These are phyloP conservation scores for Anniella stebbinsi DNA, from an alignment of 2,797 vertebrate genomes.

Conservation along the genomic window DNA sequence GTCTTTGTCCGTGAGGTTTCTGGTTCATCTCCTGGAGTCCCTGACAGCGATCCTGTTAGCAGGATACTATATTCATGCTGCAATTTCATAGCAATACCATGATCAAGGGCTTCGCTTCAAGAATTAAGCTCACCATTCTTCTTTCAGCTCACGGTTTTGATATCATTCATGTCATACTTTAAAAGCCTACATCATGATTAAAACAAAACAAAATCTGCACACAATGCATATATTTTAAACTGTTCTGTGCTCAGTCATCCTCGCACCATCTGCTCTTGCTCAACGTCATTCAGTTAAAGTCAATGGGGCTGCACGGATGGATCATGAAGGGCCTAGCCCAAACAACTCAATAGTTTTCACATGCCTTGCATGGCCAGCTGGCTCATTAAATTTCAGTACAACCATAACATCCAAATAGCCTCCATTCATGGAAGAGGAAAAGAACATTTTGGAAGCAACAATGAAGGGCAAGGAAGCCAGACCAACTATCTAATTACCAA, in stretches of 20 bases:
- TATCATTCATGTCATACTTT: not conserved
- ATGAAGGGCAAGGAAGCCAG: conserved; percentile 21
- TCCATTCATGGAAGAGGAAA: not conserved
- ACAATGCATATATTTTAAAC: not conserved
- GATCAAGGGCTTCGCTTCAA: not conserved
- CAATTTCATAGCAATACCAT: not conserved
- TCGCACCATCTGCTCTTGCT: not conserved
- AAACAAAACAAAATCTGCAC: fast-evolving
- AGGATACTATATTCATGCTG: not conserved
- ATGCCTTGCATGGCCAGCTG: conserved; percentile 16
- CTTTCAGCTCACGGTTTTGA: not conserved
- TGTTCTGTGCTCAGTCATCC: not conserved
- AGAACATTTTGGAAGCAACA: conserved; percentile 16
- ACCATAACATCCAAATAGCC: conserved; percentile 1
- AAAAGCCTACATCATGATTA: not conserved
- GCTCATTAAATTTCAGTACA: not conserved
- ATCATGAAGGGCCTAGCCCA: not conserved
- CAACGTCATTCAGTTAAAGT: not conserved
- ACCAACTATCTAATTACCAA: not conserved
- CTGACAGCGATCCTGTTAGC: not conserved
- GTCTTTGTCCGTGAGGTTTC: not conserved
- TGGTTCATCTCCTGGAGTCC: not conserved
- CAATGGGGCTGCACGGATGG: fast-evolving
- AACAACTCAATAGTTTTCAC: conserved; percentile 4
- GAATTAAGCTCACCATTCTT: not conserved